phyloP scores from a whole-genome alignment of 2,113 vertebrate genomes.

The Bufo gargarizans region DNA sequence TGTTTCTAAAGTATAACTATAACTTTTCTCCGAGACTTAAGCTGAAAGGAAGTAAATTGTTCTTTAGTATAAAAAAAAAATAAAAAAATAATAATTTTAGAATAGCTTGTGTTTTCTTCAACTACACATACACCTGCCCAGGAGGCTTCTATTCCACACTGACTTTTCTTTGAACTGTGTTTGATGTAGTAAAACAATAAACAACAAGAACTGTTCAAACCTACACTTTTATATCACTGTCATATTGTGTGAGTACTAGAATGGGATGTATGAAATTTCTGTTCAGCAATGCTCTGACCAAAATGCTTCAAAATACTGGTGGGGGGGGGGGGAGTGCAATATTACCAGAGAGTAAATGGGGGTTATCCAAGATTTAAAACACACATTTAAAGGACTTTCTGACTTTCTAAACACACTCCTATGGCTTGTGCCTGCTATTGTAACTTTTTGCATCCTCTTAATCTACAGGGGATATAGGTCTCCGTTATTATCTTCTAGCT shows the following conservation, averaged over 20 bases:
- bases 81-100: background rate
- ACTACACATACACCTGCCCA: background rate
- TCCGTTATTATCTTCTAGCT: no score
- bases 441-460: no score
- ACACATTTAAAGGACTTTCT: no score
- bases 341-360: no score
- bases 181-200: slow-evolving; percentile 22
- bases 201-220: background rate
- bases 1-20: background rate
- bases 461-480: no score
- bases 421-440: no score
- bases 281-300: no score
- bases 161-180: background rate
- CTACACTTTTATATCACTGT: background rate
- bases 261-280: background rate
- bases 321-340: no score
- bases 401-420: no score
- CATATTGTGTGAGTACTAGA: background rate
- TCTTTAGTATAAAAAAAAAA: background rate
- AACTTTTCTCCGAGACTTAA: background rate
- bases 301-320: no score
- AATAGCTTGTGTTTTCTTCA: background rate
- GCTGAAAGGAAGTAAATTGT: background rate
- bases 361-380: no score
- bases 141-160: background rate